These are phyloP conservation scores for Acipenser transmontanus DNA, from an alignment of 2,797 vertebrate genomes.

Conservation along the genomic window DNA sequence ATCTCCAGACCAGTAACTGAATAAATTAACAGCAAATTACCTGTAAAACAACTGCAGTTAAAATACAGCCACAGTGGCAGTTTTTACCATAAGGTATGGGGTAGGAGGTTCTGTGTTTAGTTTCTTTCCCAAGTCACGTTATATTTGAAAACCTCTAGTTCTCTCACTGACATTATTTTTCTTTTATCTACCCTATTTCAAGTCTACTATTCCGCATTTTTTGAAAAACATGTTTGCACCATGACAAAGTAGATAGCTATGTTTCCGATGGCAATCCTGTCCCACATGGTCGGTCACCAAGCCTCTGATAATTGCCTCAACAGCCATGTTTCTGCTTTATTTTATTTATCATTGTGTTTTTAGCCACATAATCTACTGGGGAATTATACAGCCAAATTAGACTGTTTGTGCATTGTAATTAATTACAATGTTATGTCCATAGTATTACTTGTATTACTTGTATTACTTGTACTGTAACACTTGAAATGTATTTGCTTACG, in stretches of 20 bases:
- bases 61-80: too few relatives aligned
- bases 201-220: background rate
- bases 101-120: too few relatives aligned
- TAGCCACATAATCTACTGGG: background rate
- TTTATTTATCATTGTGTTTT: background rate
- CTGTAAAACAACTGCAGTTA: too few relatives aligned
- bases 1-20: too few relatives aligned
- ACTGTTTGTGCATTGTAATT: background rate
- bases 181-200: background rate
- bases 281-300: background rate
- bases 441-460: too few relatives aligned
- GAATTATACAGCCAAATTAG: background rate
- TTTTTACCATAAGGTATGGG: too few relatives aligned
- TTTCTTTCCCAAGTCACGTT: background rate
- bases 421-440: too few relatives aligned
- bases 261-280: background rate
- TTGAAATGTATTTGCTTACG: too few relatives aligned
- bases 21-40: too few relatives aligned
- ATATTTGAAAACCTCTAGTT: background rate
- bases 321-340: background rate
- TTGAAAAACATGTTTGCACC: conserved; percentile 2
- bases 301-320: background rate
- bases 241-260: conserved; percentile 1
- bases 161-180: background rate
- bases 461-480: too few relatives aligned